Evolutionary conservation across 2,113 vertebrate genomes (phyloP).

Genomic region (Fukomys damarensis): DNA sequence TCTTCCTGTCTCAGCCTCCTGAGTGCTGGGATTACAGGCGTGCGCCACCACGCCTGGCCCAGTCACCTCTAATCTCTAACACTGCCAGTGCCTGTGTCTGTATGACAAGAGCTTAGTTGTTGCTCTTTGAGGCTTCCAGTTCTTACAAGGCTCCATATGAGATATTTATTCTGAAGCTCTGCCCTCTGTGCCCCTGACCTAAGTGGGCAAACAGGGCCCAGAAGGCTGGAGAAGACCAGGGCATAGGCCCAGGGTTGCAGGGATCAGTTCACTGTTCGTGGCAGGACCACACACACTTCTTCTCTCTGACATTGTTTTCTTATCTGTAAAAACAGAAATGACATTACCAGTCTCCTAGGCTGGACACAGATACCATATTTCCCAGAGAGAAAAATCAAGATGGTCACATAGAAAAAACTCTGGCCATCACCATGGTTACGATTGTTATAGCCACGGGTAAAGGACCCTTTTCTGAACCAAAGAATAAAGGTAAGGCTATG

Average conservation of each 20-base stretch:
- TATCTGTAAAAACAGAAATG: slow-evolving; percentile 2
- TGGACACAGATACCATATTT: neutral
- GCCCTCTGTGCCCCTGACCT: neutral
- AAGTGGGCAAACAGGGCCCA: neutral
- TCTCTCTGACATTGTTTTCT: neutral
- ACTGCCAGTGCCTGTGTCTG: neutral
- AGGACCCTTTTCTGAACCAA: neutral
- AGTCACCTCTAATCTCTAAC: neutral
- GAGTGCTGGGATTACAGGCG: no score
- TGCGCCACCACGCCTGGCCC: no score
- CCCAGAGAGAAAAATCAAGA: slow-evolving; percentile 19
- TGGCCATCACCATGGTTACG: neutral
- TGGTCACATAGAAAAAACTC: neutral
- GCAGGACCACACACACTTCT: neutral
- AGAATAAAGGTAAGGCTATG: neutral
- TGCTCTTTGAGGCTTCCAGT: neutral
- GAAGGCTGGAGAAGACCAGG: neutral
- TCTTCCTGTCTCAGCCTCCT: no score
- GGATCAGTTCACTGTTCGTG: neutral
- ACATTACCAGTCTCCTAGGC: neutral
- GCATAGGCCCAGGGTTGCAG: neutral
- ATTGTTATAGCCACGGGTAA: neutral
- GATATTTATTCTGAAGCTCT: neutral
- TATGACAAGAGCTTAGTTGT: neutral
- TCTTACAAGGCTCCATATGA: neutral